Conservation (phyloP, 2,113 vertebrate genomes). For the Vanacampus margaritifer region DNA sequence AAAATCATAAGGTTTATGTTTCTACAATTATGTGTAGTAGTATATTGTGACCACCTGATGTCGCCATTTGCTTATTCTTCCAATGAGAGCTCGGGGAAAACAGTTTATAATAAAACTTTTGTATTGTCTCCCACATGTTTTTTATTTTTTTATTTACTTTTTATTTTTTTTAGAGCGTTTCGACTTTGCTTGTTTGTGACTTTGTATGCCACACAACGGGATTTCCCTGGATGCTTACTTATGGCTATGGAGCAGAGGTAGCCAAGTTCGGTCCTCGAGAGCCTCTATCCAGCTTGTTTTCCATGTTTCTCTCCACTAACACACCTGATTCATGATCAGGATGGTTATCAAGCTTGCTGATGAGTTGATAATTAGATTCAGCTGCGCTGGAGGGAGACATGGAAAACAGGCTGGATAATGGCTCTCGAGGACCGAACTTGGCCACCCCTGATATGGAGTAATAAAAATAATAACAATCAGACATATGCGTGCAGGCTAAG, state of each 20-base stretch:
- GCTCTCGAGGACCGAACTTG: too few relatives aligned
- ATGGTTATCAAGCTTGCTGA: too few relatives aligned
- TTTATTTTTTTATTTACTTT: not conserved
- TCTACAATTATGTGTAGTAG: not conserved
- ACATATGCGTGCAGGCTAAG: too few relatives aligned
- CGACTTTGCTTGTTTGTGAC: not conserved
- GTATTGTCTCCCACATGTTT: not conserved
- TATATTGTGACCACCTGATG: not conserved
- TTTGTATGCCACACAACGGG: not conserved
- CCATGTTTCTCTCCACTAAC: too few relatives aligned
- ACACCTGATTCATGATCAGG: too few relatives aligned
- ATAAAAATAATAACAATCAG: not conserved
- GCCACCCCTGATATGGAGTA: too few relatives aligned
- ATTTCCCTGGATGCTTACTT: not conserved
- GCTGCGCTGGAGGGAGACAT: too few relatives aligned
- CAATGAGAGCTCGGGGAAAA: not conserved
- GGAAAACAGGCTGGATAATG: too few relatives aligned
- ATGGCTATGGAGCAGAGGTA: too few relatives aligned
- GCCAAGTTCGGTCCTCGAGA: too few relatives aligned
- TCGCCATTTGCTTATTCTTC: not conserved
- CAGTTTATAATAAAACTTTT: not conserved
- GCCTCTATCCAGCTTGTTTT: too few relatives aligned
- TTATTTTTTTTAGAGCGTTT: not conserved
- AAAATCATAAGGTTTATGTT: not conserved
- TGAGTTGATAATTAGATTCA: too few relatives aligned